Base-by-base conservation (phyloP, 2,888 invertebrate species). In the Didymodactylos carnosus region DNA sequence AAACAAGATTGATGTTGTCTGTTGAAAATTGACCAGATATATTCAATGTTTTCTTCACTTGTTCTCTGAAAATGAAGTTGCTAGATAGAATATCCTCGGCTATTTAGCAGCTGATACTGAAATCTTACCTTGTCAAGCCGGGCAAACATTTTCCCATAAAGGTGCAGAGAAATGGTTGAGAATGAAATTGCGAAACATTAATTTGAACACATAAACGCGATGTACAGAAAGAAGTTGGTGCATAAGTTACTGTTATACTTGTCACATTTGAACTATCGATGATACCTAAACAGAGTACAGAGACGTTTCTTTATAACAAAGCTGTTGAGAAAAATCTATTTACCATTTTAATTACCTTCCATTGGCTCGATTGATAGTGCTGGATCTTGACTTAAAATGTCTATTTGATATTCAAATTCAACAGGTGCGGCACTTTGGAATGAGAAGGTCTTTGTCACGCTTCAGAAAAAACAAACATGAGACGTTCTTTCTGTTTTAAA, bases 331-430 rank as follows among this genome's bases (percentile, higher is more conserved):
- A n/a, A n/a, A n/a, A n/a, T n/a, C 16, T 41, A 16, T 5, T 41
- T 41, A 16, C 3, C 16, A 16, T 41, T 62, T 1, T 29, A 8
- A 8, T 72, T 75, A 82, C 82, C 83, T 78, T 80, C 77, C 78
- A 81, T 77, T 10, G 83, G 83, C 70, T 80, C 77, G 10, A 83
- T 78, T 39, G 77, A 76, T 75, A 82, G 81, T 14, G 82, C 79
- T 69, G 80, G 80, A 76, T 82, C 80, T 29, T 79, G 79, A 43
- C 82, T 80, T 27, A 81, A 75, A 71, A 79, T 80, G 7, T 79
- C 79, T 19, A 83, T 76, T 43, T 80, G 78, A 76, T 79, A 83
- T 76, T 83, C 82, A 80, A 83, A 83, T 75, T 83, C 82, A n/a
- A 83, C 78, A 10, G 82, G 82, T 19, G 80, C 81, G 75, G 80